Conservation (phyloP, 2,797 vertebrate species). For the Dendrocincla tyrannina region DNA sequence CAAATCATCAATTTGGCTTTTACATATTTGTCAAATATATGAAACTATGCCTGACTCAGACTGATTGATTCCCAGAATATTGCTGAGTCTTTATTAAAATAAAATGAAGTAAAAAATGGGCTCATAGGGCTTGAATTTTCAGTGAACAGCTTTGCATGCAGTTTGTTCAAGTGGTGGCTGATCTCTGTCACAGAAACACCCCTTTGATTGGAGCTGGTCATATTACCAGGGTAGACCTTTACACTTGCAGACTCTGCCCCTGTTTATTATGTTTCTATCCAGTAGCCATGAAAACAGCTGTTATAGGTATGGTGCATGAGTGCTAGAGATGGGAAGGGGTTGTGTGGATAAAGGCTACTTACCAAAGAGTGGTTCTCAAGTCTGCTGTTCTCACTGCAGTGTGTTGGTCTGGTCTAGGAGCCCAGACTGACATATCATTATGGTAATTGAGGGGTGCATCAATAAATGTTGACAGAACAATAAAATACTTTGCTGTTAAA, state of each 20-base stretch:
- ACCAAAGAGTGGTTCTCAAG: not conserved
- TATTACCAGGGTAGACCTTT: not conserved
- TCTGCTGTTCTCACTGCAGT: not conserved
- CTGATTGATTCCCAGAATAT: not conserved
- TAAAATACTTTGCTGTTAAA: not conserved
- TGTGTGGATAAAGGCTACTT: not conserved
- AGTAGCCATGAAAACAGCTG: not conserved
- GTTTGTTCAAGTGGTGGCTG: not conserved
- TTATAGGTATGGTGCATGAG: rapidly evolving
- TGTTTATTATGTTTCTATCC: not conserved
- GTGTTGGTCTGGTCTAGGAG: not conserved
- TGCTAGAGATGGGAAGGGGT: not conserved
- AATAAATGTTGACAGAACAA: slow-evolving; percentile 3
- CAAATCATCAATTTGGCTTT: not conserved
- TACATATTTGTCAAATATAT: not conserved
- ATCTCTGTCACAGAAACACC: not conserved
- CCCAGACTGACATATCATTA: not conserved
- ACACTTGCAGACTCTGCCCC: not conserved
- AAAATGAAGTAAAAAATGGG: not conserved
- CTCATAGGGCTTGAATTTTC: not conserved
- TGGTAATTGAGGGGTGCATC: not conserved
- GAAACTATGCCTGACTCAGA: not conserved
- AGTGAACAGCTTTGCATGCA: not conserved
- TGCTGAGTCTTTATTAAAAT: not conserved
- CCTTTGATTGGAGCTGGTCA: not conserved